These are phyloP conservation scores for Polyommatus icarus DNA, from an alignment of 2,888 invertebrate genomes.

Conservation along the genomic window DNA sequence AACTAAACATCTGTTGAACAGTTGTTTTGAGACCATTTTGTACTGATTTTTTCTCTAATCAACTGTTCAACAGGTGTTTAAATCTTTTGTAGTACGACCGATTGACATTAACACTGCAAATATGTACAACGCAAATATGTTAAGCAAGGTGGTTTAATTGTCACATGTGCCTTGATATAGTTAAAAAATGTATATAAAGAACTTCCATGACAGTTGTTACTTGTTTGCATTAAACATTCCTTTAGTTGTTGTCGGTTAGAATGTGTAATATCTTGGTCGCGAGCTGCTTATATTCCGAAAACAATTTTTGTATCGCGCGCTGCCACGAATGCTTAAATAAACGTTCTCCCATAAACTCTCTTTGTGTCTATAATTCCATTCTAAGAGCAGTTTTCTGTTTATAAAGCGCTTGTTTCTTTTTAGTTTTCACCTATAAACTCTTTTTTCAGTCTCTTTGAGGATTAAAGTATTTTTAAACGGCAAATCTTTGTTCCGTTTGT, in stretches of 20 bases:
- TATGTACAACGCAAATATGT: too few species aligned
- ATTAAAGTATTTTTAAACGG: conserved; percentile 6
- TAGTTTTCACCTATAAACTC: conserved; percentile 9
- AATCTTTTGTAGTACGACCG: too few species aligned
- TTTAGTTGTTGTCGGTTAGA: neutral
- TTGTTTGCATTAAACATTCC: neutral
- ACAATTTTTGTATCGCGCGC: neutral
- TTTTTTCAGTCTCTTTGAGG: neutral
- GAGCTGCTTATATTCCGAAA: neutral
- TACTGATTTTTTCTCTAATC: too few species aligned
- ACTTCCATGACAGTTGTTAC: neutral
- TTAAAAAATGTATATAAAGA: neutral
- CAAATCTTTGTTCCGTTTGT: conserved; percentile 6
- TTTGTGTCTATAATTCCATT: conserved; percentile 13
- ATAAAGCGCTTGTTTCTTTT: neutral
- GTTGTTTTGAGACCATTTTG: too few species aligned
- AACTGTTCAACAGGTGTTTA: too few species aligned
- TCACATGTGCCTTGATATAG: neutral
- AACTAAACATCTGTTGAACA: too few species aligned
- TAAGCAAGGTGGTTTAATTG: too few species aligned
- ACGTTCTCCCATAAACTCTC: neutral
- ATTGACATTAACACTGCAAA: too few species aligned
- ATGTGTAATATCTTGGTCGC: neutral
- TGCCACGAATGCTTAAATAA: conserved; percentile 9
- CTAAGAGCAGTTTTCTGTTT: neutral